Percentiles rank a stretch among this genome's conserved stretches.
phyloP scores from a whole-genome alignment of 2,888 invertebrate genomes.

The Pristionchus arcanus region DNA sequence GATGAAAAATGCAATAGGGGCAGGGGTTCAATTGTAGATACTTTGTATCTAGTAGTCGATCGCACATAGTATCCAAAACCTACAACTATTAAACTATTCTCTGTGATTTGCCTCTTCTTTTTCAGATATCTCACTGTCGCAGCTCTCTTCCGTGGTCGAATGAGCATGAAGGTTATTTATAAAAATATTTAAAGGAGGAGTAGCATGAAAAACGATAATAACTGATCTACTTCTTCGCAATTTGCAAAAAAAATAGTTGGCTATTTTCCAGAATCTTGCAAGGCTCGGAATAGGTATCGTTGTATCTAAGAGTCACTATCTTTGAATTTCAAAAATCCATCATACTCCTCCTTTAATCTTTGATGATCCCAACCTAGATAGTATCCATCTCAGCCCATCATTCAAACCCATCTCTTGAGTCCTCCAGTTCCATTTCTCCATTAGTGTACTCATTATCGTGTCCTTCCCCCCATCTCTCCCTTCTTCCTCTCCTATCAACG shows the following conservation, averaged over 20 bases:
- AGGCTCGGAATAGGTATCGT: no score
- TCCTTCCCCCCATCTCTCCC: not conserved
- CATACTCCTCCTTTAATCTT: not conserved
- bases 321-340: no score
- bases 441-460: conserved; percentile 17
- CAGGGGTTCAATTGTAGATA: no score
- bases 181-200: not conserved
- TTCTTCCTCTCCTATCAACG: not conserved
- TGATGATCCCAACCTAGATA: not conserved
- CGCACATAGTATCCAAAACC: no score
- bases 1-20: no score
- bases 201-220: no score
- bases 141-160: conserved; percentile 82
- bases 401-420: not conserved
- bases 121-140: conserved; percentile 49
- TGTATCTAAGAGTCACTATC: no score
- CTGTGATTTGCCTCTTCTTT: not conserved
- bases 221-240: no score
- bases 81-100: no score
- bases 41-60: no score
- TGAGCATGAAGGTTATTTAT: conserved; percentile 83
- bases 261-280: no score
- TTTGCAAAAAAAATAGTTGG: no score
- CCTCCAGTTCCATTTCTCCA: not conserved
- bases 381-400: not conserved